These are phyloP conservation scores for Tarsius wallacei DNA, from an alignment of 2,797 vertebrate species.

Conservation along the genomic window DNA sequence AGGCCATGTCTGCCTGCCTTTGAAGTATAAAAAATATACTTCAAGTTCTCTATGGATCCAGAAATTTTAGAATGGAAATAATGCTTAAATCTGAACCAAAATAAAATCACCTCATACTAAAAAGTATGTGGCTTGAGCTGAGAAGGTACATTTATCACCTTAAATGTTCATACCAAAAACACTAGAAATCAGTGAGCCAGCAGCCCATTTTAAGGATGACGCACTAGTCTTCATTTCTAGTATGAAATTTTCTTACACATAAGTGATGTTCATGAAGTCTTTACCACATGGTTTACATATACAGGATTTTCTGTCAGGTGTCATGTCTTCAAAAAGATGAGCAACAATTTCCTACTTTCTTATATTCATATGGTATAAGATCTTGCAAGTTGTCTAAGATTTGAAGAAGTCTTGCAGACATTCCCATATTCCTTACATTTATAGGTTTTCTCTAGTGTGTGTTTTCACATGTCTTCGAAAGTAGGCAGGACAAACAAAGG, in stretches of 20 bases:
- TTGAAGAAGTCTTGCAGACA: not conserved
- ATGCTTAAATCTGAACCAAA: not conserved
- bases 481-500: slow-evolving; percentile 66
- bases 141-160: slow-evolving; percentile 23
- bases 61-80: slow-evolving; percentile 22
- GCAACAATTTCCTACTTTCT: not conserved
- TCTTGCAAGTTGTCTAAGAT: not conserved
- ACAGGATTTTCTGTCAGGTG: not conserved
- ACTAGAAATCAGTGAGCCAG: not conserved
- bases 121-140: not conserved
- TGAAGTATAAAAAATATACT: not conserved
- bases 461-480: slow-evolving; percentile 78
- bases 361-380: not conserved
- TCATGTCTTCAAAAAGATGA: not conserved
- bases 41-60: not conserved
- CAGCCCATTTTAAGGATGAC: not conserved
- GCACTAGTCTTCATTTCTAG: not conserved
- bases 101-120: slow-evolving; percentile 17
- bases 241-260: slow-evolving; percentile 2
- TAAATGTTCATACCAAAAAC: slow-evolving; percentile 11
- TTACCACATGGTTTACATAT: not conserved
- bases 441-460: slow-evolving; percentile 62
- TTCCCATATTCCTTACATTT: not conserved
- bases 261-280: not conserved
- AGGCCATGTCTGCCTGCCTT: not conserved